Evolutionary conservation across 1,140 invertebrate species (phyloP), one percentile per base, ranked within the genome.

Genomic region (Lerema accius): DNA sequence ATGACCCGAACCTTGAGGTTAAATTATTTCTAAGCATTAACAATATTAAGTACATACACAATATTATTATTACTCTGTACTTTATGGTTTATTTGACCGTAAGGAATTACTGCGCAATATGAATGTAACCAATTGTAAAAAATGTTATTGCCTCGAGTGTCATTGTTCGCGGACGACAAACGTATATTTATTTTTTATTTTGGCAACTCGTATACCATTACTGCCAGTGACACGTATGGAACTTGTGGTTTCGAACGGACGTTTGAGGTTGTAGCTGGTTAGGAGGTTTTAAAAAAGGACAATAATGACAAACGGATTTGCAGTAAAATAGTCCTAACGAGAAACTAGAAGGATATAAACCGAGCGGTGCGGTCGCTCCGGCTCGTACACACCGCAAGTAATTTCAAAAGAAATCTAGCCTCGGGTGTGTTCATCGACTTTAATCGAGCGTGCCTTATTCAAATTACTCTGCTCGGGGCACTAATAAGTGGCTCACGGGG

Each of bases 261-360:
- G 55, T 70, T 58, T 67, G 65, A 48, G 64, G 64, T 67, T 46
- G 19, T 56, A 59, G 50, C 73, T 72, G 73, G 73, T 79, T 72
- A 81, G 67, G 63, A 45, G 43, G 17, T 39, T 28, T 40, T 43
- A 35, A 23, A 58, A 69, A 77, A 77, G 73, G 72, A 70, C 51
- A 65, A 67, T 71, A 78, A 78, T 73, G 70, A 79, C 73, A 80
- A 72, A 77, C 70, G 70, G 62, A 66, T 68, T 32, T 48, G 66
- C 62, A 78, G 76, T 83, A 83, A 80, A 80, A 72, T 68, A 73
- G 68, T 59, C 67, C 71, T 84, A 82, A 84, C 74, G 63, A 84
- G 80, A 69, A 46, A 45, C 71, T 72, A 75, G 66, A 60, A 56
- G 67, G 53, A 61, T 69, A 67, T 73, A 73, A 67, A 66, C 65